Base-by-base conservation (phyloP, 2,888 invertebrate species). In the Apamea crenata region DNA sequence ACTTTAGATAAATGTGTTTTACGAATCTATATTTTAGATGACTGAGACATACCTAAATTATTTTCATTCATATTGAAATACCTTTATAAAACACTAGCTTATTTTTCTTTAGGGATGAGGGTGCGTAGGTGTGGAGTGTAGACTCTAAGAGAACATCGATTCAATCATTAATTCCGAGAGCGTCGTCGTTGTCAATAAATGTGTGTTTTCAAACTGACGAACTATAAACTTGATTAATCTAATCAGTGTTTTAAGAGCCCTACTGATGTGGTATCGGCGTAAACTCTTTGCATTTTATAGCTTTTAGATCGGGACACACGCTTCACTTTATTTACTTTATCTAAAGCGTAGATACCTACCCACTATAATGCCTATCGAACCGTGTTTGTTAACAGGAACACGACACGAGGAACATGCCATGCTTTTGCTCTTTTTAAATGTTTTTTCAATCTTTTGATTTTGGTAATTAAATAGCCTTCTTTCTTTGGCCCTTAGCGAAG, bases 161-260 rank as follows among this genome's bases (percentile, higher is more conserved):
- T 77, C 71, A 72, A 68, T 71, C 40, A 72, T 59, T 82, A 70
- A 82, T 82, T 50, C 44, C 25, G 36, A 78, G 78, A 63, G 36
- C 44, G 66, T 66, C 40, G 18, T 69, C 76, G 44, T 47, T 75
- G 47, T 74, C 73, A 77, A 74, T 86, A 73, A 81, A 75, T 83
- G 74, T 63, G 69, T 78, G 77, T 75, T 81, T 77, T 69, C 71
- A 74, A 83, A 83, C 61, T 83, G 76, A 76, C 61, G 75, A 83
- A 84, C 72, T 83, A 79, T 74, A 36, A 88, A 80, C 68, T 75
- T 59, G 77, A 78, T 67, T 76, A 76, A 84, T 78, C 68, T 87
- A 80, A 87, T 88, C 81, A 78, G 78, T 40, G 80, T 78, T 77
- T 77, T 78, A 78, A 77, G 69, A 74, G 78, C 67, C 21, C 77